Percentiles rank a stretch among this genome's conserved stretches.
Evolutionary conservation across 2,113 vertebrate species (phyloP).

Genomic region (Seriola quinqueradiata): DNA sequence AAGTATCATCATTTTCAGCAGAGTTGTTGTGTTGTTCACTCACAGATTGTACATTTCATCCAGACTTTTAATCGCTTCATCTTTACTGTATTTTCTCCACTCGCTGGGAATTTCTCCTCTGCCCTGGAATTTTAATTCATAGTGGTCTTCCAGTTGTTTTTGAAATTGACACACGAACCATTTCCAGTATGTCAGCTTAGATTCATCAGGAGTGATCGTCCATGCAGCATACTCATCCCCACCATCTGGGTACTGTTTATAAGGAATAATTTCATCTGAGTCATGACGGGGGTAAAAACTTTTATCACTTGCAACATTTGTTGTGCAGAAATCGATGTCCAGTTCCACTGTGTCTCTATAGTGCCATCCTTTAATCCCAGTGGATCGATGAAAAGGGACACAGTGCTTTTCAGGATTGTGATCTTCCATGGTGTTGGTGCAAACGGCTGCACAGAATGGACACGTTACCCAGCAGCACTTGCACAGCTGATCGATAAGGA

Average conservation of each 20-base stretch:
- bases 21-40: not conserved
- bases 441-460: slow-evolving; percentile 77
- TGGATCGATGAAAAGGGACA: slow-evolving; percentile 60
- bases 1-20: not conserved
- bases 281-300: accelerated
- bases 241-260: slow-evolving; percentile 53
- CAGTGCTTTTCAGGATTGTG: slow-evolving; percentile 58
- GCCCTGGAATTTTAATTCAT: slow-evolving; percentile 23
- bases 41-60: not conserved
- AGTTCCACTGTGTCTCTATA: not conserved
- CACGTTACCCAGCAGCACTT: slow-evolving; percentile 77
- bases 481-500: slow-evolving; percentile 70
- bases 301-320: slow-evolving; percentile 30
- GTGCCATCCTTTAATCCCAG: slow-evolving; percentile 37
- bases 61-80: slow-evolving; percentile 52
- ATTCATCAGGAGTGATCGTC: slow-evolving; percentile 78
- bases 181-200: slow-evolving; percentile 82
- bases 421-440: slow-evolving; percentile 61
- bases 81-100: not conserved
- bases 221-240: slow-evolving; percentile 49
- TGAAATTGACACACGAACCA: slow-evolving; percentile 85
- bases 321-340: slow-evolving; percentile 51
- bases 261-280: accelerated
- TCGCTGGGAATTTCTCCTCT: not conserved
- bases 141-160: slow-evolving; percentile 64